Evolutionary conservation across 2,797 vertebrate species (phyloP), one percentile per base, ranked within the genome.

Genomic region (Manis pentadactyla): DNA sequence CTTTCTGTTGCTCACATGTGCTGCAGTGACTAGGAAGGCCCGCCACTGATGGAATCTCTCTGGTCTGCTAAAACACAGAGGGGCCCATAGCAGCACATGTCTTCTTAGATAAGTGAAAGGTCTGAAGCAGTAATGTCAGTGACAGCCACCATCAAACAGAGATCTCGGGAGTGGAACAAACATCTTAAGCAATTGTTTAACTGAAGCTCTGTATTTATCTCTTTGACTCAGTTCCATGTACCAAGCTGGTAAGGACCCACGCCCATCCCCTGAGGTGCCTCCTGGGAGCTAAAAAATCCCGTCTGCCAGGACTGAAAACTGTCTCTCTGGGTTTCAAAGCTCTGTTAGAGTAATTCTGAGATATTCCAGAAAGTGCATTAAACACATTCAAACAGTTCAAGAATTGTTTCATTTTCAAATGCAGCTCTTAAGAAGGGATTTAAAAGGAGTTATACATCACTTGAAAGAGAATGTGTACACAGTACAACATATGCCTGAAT

Each of bases 181-280:
- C 78, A 82, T 42, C 92, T 87, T 57, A 87, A 95, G 81, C 94
- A 89, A 88, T 95, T 96, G 95, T 57, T 97, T 94, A 25, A 61
- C 83, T 19, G 59, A 66, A 71, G 95, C 85, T 75, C 74, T 49
- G 53, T 75, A 81, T 93, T 95, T 97, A 53, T 93, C 90, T 95
- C 78, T 74, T 92, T 96, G 97, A 95, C 90, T 39, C n/a, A 18
- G 73, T 74, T 15, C 86, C 97, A 97, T 39, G 34, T 64, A 95
- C 94, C 94, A 94, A 29, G 21, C 78, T 97, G 97, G 96, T 82
- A 71, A 71, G 64, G 18, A 73, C 31, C 74, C 95, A 98, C 86
- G 51, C 8, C 74, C 59, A 93, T 55, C 42, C 27, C 57, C 9
- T 7, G 77, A 42, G 55, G 21, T 63, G 90, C 31, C 82, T 95